These are phyloP conservation scores for Hyppa rectilinea DNA, from an alignment of 2,888 invertebrate genomes.

Conservation along the genomic window DNA sequence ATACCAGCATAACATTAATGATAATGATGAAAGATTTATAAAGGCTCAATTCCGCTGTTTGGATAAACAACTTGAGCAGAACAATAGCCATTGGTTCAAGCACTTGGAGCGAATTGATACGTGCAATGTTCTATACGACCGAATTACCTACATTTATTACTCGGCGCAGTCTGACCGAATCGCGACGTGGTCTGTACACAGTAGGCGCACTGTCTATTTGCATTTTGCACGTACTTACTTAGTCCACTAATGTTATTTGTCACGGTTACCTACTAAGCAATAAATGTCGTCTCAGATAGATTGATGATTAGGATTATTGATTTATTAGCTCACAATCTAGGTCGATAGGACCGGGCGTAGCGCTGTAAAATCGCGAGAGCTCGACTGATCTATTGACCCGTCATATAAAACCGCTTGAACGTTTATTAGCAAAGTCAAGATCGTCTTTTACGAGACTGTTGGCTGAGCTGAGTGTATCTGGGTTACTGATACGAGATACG, in stretches of 20 bases:
- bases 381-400: slow-evolving; percentile 73
- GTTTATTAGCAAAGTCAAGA: slow-evolving; percentile 71
- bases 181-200: slow-evolving; percentile 15
- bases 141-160: slow-evolving; percentile 67
- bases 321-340: slow-evolving; percentile 64
- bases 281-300: slow-evolving; percentile 61
- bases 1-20: slow-evolving; percentile 21
- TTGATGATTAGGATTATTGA: slow-evolving; percentile 69
- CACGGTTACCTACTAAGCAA: slow-evolving; percentile 62
- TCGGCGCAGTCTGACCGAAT: slow-evolving; percentile 42
- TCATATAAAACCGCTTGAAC: slow-evolving; percentile 67
- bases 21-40: slow-evolving; percentile 16
- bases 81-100: slow-evolving; percentile 6
- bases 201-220: slow-evolving; percentile 44
- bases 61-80: slow-evolving; percentile 7
- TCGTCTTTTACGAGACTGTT: slow-evolving; percentile 52
- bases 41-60: slow-evolving; percentile 16
- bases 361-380: slow-evolving; percentile 64
- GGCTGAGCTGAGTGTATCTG: slow-evolving; percentile 49
- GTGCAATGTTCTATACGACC: slow-evolving; percentile 51
- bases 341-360: slow-evolving; percentile 55
- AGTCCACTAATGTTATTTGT: slow-evolving; percentile 63
- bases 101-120: slow-evolving; percentile 17
- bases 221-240: slow-evolving; percentile 38
- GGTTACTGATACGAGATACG: slow-evolving; percentile 57